Evolutionary conservation across 2,888 invertebrate genomes (phyloP).

Genomic region (Dermolepida albohirtum): DNA sequence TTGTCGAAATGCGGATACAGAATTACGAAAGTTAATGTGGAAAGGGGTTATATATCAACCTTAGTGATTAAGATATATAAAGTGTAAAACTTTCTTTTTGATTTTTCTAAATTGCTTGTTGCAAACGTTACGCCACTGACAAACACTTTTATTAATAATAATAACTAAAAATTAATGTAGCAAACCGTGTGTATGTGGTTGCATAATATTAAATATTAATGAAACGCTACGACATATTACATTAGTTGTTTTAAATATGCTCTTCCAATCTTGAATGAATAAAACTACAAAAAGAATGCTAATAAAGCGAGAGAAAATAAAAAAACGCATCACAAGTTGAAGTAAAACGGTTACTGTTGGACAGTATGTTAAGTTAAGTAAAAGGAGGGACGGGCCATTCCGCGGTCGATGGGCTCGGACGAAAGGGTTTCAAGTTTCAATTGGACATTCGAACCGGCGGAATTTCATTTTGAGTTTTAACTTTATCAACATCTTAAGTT

Average conservation of each 20-base stretch:
- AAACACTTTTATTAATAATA: too few species aligned
- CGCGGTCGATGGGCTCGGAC: conserved; percentile 67
- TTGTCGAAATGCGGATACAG: too few species aligned
- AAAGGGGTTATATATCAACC: too few species aligned
- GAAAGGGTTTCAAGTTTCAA: conserved; percentile 56
- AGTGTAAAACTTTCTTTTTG: too few species aligned
- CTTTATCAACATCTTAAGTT: conserved; percentile 27
- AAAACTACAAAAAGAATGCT: conserved; percentile 1
- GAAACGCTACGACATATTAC: conserved; percentile 1
- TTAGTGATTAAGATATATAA: too few species aligned
- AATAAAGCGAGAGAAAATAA: background rate
- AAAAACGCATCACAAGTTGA: conserved; percentile 2
- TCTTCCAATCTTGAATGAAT: background rate
- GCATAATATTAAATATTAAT: too few species aligned
- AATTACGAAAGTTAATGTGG: too few species aligned
- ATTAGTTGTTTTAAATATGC: conserved; percentile 6
- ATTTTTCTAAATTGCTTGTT: too few species aligned
- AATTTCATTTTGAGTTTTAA: conserved; percentile 47
- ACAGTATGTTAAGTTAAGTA: conserved; percentile 30
- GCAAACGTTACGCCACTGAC: too few species aligned
- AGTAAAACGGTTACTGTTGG: conserved; percentile 18
- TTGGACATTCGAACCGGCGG: conserved; percentile 64
- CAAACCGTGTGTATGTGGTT: too few species aligned
- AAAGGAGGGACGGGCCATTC: conserved; percentile 64
- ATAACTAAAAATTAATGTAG: too few species aligned